phyloP scores from a whole-genome alignment of 2,797 vertebrate genomes.

The Cyclura pinguis region DNA sequence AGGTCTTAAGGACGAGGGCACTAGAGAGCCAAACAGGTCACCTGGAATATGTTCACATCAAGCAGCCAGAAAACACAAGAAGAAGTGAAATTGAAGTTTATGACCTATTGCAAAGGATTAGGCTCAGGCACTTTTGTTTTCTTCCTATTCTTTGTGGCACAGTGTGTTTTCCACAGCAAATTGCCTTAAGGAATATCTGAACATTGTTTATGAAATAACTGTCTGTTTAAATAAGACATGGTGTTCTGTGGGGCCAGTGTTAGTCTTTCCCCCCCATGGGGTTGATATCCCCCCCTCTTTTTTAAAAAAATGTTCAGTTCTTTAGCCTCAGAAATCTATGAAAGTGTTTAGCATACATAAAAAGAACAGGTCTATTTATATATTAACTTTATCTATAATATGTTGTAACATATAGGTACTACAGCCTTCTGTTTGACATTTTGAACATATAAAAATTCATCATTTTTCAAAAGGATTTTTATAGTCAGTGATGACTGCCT shows the following conservation, averaged over 20 bases:
- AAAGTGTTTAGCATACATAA: too few species aligned
- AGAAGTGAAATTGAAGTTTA: constrained; percentile 40
- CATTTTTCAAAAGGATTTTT: background rate
- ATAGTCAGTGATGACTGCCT: background rate
- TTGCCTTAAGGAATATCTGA: background rate
- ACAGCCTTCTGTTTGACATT: too few species aligned
- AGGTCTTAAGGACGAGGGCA: constrained; percentile 50
- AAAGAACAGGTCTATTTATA: background rate
- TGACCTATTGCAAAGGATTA: constrained; percentile 35
- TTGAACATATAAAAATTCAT: background rate
- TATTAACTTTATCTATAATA: background rate
- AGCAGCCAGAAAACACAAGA: constrained; percentile 41
- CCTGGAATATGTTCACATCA: constrained; percentile 61
- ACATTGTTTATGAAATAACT: too few species aligned
- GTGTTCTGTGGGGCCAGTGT: too few species aligned
- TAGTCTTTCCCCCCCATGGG: too few species aligned
- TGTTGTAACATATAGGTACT: too few species aligned
- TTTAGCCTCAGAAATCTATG: too few species aligned
- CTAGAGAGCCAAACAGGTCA: constrained; percentile 45
- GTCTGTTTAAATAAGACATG: background rate
- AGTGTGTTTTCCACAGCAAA: background rate
- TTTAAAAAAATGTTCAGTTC: too few species aligned
- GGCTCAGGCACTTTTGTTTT: constrained; percentile 38
- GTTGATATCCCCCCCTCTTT: too few species aligned
- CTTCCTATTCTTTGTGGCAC: constrained; percentile 16